These are phyloP conservation scores for Leucoraja erinaceus DNA, from an alignment of 2,113 vertebrate species.

Conservation along the genomic window DNA sequence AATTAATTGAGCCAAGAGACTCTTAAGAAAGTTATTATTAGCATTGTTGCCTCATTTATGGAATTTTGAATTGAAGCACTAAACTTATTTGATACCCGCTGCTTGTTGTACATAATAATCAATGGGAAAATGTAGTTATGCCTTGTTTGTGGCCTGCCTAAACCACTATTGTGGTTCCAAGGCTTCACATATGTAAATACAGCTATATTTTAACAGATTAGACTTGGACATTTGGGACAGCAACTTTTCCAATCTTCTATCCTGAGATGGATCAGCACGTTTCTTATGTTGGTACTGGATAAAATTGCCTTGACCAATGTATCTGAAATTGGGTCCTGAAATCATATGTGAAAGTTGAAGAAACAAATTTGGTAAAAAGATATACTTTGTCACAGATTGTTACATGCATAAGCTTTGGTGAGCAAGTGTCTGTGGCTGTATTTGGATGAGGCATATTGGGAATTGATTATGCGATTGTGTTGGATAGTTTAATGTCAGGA, in stretches of 20 bases:
- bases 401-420: neutral
- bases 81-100: neutral
- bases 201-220: neutral
- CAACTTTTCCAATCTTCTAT: conserved; percentile 11
- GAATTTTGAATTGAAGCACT: neutral
- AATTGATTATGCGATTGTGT: neutral
- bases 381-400: neutral
- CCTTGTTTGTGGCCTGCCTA: neutral
- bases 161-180: neutral
- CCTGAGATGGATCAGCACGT: neutral
- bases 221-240: neutral
- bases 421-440: neutral
- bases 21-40: neutral
- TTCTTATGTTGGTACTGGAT: neutral
- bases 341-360: neutral
- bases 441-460: neutral
- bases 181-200: neutral
- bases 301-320: neutral
- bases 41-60: neutral
- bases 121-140: neutral
- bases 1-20: neutral
- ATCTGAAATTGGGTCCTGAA: conserved; percentile 12
- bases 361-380: neutral
- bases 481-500: neutral
- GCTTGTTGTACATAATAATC: neutral